These are phyloP conservation scores for Eonycteris spelaea DNA, from an alignment of 2,113 vertebrate genomes.

Conservation along the genomic window DNA sequence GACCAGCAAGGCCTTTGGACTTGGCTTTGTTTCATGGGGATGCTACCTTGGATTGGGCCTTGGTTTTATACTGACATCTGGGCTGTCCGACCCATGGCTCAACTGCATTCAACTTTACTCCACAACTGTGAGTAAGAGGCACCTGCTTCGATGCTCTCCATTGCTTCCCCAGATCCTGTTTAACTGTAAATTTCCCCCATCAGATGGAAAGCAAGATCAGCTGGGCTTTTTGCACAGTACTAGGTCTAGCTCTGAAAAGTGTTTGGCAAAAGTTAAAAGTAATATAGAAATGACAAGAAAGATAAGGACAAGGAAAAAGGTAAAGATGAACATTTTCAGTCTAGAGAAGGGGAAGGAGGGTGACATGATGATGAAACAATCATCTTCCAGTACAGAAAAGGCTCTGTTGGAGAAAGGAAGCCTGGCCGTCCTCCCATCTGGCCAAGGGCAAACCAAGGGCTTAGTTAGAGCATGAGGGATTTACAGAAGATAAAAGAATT, in stretches of 20 bases:
- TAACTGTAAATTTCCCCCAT: not conserved
- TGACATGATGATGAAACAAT: not conserved
- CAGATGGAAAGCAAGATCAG: not conserved
- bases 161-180: not conserved
- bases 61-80: not conserved
- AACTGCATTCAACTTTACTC: not conserved
- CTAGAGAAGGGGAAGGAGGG: not conserved
- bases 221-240: not conserved
- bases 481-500: conserved; percentile 49
- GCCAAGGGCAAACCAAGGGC: conserved; percentile 55
- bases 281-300: not conserved
- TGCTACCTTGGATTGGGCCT: not conserved
- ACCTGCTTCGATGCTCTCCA: not conserved
- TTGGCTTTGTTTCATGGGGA: not conserved
- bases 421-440: conserved; percentile 20
- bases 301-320: not conserved
- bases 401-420: conserved; percentile 33
- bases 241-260: not conserved
- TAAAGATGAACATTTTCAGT: not conserved
- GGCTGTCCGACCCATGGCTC: not conserved
- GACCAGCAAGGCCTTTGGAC: not conserved
- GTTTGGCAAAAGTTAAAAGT: not conserved
- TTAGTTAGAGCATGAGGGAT: conserved; percentile 51
- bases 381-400: not conserved
- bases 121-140: not conserved